A percentile compares a stretch with the other conserved stretches of the same genome.
phyloP scores from a whole-genome alignment of 2,888 invertebrate species.

The Megalurothrips usitatus region DNA sequence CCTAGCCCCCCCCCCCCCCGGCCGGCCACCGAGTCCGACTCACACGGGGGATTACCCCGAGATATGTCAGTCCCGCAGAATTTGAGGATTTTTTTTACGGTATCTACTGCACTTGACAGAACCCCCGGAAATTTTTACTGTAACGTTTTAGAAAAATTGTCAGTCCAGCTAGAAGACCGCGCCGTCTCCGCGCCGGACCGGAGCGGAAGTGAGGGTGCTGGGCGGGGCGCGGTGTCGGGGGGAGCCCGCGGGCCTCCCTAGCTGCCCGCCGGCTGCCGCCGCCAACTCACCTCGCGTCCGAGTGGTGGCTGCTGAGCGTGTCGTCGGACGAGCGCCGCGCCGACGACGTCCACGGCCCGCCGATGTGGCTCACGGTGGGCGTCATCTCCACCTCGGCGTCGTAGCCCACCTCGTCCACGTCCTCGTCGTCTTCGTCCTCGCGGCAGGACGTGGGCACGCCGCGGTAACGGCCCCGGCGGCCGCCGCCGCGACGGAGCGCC shows the following conservation, averaged over 20 bases:
- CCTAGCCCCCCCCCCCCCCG: no score
- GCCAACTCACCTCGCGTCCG: constrained; percentile 54
- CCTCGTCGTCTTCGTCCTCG: constrained; percentile 56
- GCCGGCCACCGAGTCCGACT: no score
- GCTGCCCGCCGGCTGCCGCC: not conserved
- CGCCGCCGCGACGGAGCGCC: constrained; percentile 45
- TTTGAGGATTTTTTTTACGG: no score
- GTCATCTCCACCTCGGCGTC: constrained; percentile 46
- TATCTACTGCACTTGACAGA: no score
- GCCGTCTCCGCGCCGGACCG: not conserved
- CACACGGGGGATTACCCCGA: no score
- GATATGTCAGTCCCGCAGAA: no score
- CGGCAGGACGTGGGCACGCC: constrained; percentile 56
- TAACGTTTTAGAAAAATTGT: no score
- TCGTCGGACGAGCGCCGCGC: constrained; percentile 38
- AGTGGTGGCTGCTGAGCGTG: constrained; percentile 47
- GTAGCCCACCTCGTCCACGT: constrained; percentile 56
- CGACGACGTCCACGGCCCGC: constrained; percentile 42
- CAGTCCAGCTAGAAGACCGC: not conserved
- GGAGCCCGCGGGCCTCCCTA: no score
- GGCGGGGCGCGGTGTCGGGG: no score
- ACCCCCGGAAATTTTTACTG: no score
- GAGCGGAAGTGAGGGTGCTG: no score
- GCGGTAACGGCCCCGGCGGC: constrained; percentile 60
- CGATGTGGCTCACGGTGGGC: constrained; percentile 36